Conservation (phyloP, 1,140 invertebrate species). For the Rhysida immarginata region DNA sequence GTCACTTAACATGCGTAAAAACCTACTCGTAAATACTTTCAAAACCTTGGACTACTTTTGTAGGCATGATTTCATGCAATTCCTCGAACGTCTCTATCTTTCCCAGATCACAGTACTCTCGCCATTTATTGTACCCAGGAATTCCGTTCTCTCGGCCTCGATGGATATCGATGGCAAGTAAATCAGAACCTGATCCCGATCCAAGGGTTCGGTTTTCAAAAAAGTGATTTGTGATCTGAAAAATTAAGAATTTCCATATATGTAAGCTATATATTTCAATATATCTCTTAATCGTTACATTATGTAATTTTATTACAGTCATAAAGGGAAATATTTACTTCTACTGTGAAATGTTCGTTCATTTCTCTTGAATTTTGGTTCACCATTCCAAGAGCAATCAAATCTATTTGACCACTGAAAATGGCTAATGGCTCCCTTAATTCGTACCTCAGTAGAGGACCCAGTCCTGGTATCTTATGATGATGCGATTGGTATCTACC, state of each 20-base stretch:
- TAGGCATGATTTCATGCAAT: too few relatives aligned
- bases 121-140: conserved; percentile 13
- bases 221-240: neutral
- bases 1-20: too few relatives aligned
- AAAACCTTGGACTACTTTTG: too few relatives aligned
- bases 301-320: too few relatives aligned
- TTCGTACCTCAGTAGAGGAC: neutral
- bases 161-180: neutral
- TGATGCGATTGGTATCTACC: neutral
- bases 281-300: too few relatives aligned
- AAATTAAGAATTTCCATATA: too few relatives aligned
- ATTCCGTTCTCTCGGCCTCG: too few relatives aligned
- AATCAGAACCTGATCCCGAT: neutral
- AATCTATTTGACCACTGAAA: neutral
- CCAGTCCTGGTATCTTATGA: neutral
- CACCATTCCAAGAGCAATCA: neutral
- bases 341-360: neutral
- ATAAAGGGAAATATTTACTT: neutral
- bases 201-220: neutral
- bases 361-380: neutral
- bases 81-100: conserved; percentile 17
- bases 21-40: too few relatives aligned
- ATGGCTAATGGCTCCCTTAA: neutral
- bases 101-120: too few relatives aligned
- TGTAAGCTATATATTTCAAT: too few relatives aligned